Base-by-base conservation (phyloP, 1,140 invertebrate genomes). In the Orius insidiosus region DNA sequence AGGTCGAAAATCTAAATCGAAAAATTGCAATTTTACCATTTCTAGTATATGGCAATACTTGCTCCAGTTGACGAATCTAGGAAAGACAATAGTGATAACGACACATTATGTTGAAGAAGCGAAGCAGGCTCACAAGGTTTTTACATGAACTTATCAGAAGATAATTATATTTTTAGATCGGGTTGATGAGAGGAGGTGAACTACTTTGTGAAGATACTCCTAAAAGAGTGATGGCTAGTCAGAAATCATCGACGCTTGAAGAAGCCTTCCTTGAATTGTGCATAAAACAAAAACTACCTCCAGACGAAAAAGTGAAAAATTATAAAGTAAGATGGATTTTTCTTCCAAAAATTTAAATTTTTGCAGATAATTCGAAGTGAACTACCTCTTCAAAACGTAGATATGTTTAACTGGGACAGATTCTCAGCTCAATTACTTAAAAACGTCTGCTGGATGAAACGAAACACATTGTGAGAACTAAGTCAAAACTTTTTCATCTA, bases 21-120 rank as follows among this genome's bases (percentile, higher is more conserved):
- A 5, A 24, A 13, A 35, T 13, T 8, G 8, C 14, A 5, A 39
- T 45, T n/a, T n/a, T n/a, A n/a, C n/a, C n/a, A n/a, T n/a, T 57
- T 48, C 9, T 53, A 90, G 85, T 52, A 92, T 94, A 55, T 95
- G 89, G 89, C 69, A 82, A 15, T 81, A 85, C 59, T 65, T 94
- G 13, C 67, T 80, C 0, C 74, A 80, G 46, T 75, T 85, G 8
- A 63, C 65, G 48, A 69, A 71, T 49, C 67, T 74, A 15, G 70
- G 73, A 15, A 77, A 74, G 18, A 75, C 80, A 0, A 69, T 84
- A 16, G 77, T 95, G 37, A 88, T 95, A 36, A 94, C 89, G 1
- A 95, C 89, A 9, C 89, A 95, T 67, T 95, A 94, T 56, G 89
- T 93, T 38, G 88, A 94, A 58, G 89, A 95, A 65, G 78, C 86